Conservation (phyloP, 2,888 invertebrate species). For the Nomada hirtipes region DNA sequence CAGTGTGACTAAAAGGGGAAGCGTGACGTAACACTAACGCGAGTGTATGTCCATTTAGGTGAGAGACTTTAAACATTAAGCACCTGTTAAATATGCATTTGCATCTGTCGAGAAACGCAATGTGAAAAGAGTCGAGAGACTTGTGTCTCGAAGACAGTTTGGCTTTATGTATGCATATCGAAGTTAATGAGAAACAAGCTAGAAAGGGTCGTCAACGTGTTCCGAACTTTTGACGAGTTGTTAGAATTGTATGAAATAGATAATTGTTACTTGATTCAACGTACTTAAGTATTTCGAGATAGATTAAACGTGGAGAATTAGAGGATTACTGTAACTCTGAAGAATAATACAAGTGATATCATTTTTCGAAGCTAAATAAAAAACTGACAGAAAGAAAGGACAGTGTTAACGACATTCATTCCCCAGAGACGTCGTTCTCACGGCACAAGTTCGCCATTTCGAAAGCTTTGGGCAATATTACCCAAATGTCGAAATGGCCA, state of each 20-base stretch:
- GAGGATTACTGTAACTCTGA: not conserved
- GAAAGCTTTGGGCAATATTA: not conserved
- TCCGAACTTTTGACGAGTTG: not conserved
- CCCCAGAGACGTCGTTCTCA: not conserved
- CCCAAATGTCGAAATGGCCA: not conserved
- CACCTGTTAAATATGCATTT: not conserved
- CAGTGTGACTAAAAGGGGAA: not conserved
- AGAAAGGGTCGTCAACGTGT: not conserved
- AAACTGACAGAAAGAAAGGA: not conserved
- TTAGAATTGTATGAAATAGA: not conserved
- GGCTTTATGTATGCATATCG: not conserved
- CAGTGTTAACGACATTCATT: not conserved
- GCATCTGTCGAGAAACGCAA: not conserved
- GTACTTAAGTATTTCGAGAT: no score
- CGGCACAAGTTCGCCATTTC: constrained; percentile 8
- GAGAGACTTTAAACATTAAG: not conserved
- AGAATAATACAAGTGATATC: not conserved
- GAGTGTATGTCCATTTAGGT: no score
- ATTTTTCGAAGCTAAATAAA: not conserved
- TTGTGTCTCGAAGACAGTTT: constrained; percentile 1
- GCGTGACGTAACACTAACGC: not conserved
- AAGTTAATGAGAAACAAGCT: not conserved
- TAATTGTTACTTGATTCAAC: no score
- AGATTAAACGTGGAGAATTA: not conserved
- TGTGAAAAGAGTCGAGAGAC: not conserved